These are phyloP conservation scores for Harpegnathos saltator DNA, from an alignment of 1,140 invertebrate genomes.

Conservation along the genomic window DNA sequence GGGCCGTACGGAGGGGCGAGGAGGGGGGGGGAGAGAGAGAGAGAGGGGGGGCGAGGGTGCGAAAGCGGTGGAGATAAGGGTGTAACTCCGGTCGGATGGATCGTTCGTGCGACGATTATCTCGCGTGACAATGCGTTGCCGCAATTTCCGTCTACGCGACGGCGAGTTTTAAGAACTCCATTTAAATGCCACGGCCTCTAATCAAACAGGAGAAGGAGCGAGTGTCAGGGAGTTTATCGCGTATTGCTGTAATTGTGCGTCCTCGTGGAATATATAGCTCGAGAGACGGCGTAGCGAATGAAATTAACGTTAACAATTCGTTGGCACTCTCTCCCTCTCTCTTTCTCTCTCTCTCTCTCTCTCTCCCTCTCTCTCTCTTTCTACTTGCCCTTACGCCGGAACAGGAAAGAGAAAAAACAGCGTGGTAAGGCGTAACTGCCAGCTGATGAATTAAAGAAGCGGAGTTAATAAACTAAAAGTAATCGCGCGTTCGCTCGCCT, in stretches of 20 bases:
- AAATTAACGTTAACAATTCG: neutral
- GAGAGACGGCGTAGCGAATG: neutral
- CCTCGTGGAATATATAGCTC: neutral
- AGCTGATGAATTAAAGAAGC: neutral
- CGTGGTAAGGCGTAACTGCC: neutral
- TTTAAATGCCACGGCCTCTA: constrained; percentile 8
- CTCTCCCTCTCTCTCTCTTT: too few relatives aligned
- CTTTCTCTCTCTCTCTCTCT: too few relatives aligned
- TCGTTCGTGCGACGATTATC: constrained; percentile 53
- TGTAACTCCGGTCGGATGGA: constrained; percentile 20
- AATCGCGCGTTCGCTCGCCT: too few relatives aligned
- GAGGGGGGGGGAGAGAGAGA: neutral
- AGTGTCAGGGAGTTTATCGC: neutral
- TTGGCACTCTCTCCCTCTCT: too few relatives aligned
- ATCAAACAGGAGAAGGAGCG: constrained; percentile 13
- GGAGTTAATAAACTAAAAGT: neutral
- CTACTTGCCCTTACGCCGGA: too few relatives aligned
- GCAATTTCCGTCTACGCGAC: constrained; percentile 38
- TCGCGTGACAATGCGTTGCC: constrained; percentile 55
- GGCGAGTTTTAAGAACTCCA: constrained; percentile 37
- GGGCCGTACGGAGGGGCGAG: neutral
- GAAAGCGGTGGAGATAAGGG: constrained; percentile 46
- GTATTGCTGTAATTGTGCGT: neutral
- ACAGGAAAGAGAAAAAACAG: constrained; percentile 1
- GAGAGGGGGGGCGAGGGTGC: constrained; percentile 21